Base-by-base conservation (phyloP, 2,888 invertebrate species). In the Polyploca ridens region DNA sequence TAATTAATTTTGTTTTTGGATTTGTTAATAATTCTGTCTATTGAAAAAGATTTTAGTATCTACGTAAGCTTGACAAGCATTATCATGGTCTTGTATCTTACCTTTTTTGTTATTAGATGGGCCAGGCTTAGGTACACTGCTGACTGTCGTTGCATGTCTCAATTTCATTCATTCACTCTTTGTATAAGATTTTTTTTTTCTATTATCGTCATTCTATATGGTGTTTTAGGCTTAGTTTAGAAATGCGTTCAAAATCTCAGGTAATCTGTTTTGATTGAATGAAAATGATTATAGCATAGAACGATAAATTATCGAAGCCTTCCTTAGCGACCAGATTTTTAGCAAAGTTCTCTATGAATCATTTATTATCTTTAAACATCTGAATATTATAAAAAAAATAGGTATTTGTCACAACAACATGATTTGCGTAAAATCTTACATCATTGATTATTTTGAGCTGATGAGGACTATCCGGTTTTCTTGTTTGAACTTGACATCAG, bases 401-500 rank as follows among this genome's bases (percentile, higher is more conserved):
- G 10, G 16, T 4, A 54, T 16, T 16, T 19, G 3, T 10, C 49
- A 49, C 10, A 49, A 49, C 54, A 19, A 19, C 16, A 54, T 54
- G 6, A 46, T 46, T 46, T 46, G 19, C 14, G n/a, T 10, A 10
- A 54, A 54, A 38, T 19, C 54, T 54, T 16, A 54, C 54, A 54
- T 54, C 54, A 54, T 54, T 54, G 19, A 54, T 19, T 19, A 54
- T 60, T 60, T 38, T 38, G 8, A 60, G 59, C 38, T 38, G 14
- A 58, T 57, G 27, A 35, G 11, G 54, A 33, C 33, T 33, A n/a
- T 33, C 58, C 35, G 58, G 58, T 58, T 58, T 58, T 58, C 33
- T 38, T 19, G 46, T 49, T 49, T 63, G 35, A 38, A 16, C 33
- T 16, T 58, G 49, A 49, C 46, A 61, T 38, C 27, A 62, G 62